Evolutionary conservation across 2,797 vertebrate species (phyloP), one percentile per base, ranked within the genome.

Genomic region (Sebastes steindachneri): DNA sequence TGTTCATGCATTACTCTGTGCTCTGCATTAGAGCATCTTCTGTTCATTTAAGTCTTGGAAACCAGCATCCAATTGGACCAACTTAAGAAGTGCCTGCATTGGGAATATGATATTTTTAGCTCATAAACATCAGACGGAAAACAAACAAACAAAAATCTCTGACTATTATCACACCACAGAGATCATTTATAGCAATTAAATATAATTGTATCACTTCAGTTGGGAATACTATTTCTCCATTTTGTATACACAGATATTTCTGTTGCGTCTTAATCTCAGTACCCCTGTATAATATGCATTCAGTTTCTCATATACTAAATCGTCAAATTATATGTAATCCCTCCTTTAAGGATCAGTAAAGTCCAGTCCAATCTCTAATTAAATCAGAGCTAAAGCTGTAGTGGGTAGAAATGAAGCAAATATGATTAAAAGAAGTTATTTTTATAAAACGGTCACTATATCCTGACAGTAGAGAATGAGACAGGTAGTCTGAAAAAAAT

Each of bases 161-260:
- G 9, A n/a, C 14, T 59, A 2, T 35, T 60, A 66, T 48, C 4
- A 7, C n/a, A 29, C 73, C 53, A 31, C 2, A n/a, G 41, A 83
- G 53, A 77, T 75, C 3, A 53, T 75, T 82, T 55, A 73, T 10
- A 35, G 29, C 45, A 7, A 79, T 70, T 45, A 25, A n/a, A 74
- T 59, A 26, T 67, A 28, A 64, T 35, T 48, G 15, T 37, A 64
- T 80, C 28, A 62, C 3, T 68, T 68, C 33, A 35, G 8, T 10
- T 65, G 66, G 53, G 53, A 77, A 63, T 37, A 23, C 6, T 17
- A 23, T 64, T 67, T 79, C 7, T 54, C 3, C 1, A 10, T 33
- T 68, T 25, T 62, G 1, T 45, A 25, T n/a, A 15, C 1, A 54
- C 37, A 70, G 11, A 55, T 17, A 0, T 41, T 7, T 68, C 28